Evolutionary conservation across 1,140 invertebrate genomes (phyloP).

Genomic region (Chymomyza costata): DNA sequence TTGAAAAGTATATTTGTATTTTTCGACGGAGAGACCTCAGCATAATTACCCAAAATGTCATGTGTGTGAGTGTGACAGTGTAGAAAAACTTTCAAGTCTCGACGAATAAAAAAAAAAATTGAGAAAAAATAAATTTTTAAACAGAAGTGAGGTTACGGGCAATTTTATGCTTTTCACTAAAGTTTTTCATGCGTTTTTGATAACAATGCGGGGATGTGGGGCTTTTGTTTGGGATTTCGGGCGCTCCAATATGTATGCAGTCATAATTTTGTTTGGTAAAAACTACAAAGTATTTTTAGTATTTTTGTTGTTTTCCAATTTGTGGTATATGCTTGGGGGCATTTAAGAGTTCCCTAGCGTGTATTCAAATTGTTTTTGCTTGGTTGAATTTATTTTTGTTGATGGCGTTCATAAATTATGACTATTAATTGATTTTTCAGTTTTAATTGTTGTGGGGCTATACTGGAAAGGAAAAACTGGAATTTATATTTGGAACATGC

Average conservation of each 20-base stretch:
- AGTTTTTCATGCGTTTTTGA: slow-evolving; percentile 17
- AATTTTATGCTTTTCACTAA: slow-evolving; percentile 16
- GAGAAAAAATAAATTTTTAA: too few species aligned
- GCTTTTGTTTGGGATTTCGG: too few species aligned
- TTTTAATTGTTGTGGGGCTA: too few species aligned
- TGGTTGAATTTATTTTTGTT: slow-evolving; percentile 15
- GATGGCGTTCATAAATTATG: slow-evolving; percentile 12
- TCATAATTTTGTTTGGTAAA: slow-evolving; percentile 11
- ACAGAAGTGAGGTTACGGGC: too few species aligned
- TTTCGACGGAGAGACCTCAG: slow-evolving; percentile 16
- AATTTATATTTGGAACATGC: too few species aligned
- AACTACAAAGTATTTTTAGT: slow-evolving; percentile 1
- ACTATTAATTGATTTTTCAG: slow-evolving; percentile 9
- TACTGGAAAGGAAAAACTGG: too few species aligned
- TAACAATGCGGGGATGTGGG: slow-evolving; percentile 6
- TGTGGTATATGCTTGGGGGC: slow-evolving; percentile 25
- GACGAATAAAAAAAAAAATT: too few species aligned
- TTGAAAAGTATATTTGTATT: slow-evolving; percentile 8
- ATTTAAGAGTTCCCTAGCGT: slow-evolving; percentile 38
- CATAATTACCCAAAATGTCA: slow-evolving; percentile 23
- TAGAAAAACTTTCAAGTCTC: slow-evolving; percentile 16
- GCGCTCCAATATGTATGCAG: too few species aligned
- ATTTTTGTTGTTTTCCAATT: slow-evolving; percentile 28
- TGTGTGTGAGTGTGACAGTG: slow-evolving; percentile 7
- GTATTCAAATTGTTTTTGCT: slow-evolving; percentile 30